Base-by-base conservation (phyloP, 1,140 invertebrate genomes). In the Drosophila nigromelanica region DNA sequence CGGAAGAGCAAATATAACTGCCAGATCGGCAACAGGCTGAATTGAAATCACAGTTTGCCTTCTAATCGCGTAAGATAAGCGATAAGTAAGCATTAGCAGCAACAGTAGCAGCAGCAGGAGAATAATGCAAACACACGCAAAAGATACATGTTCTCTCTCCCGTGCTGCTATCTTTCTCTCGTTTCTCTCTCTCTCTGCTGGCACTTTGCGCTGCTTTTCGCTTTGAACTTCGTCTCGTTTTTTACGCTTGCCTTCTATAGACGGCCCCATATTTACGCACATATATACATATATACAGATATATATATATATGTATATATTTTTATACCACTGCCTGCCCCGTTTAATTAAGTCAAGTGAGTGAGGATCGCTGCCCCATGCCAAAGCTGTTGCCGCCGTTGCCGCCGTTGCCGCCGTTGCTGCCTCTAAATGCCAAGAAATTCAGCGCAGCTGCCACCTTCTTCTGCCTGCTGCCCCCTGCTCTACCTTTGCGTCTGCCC, bases 281-380 rank as follows among this genome's bases (percentile, higher is more conserved):
- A 63, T 77, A 74, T 69, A 72, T 50, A 21, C 64, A 63, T 77
- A 74, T 69, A 72, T 50, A 64, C 47, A 51, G 40, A 64, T 30
- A 56, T 10, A 39, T 14, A 56, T 40, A 47, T 45, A 21, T 58
- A 43, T 55, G 40, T 68, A 50, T 73, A 73, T 73, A 69, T 73
- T 40, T 74, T 63, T 70, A 69, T 74, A 63, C 37, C 62, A 73
- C 70, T 77, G 77, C 43, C 67, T 64, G 79, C 83, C 60, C 72
- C 48, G 75, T 87, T 85, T 89, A 86, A 89, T 86, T 86, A 82
- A 86, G 82, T 86, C 82, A 86, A 86, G 82, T 87, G 82, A 87
- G 82, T 78, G 82, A 81, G 64, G 80, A 83, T 73, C 79, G 80
- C 72, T 78, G 78, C 64, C 68, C 80, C 73, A 68, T 72, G 71